These are phyloP conservation scores for Crotalus horridus DNA, from an alignment of 2,113 vertebrate species.

Conservation along the genomic window DNA sequence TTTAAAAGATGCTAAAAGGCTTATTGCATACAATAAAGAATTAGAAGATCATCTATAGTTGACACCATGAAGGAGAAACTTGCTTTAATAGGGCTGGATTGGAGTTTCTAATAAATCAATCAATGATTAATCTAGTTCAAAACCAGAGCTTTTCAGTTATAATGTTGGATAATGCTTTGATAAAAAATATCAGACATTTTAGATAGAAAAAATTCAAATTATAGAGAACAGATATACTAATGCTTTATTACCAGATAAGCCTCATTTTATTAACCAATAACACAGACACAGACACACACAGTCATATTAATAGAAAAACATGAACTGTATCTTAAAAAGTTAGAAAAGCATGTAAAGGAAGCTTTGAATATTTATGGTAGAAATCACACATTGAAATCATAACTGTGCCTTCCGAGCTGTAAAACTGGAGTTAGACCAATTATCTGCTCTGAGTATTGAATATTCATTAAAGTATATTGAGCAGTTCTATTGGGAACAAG, in stretches of 20 bases:
- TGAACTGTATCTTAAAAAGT: not conserved
- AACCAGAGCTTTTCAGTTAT: not conserved
- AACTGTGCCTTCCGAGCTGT: not conserved
- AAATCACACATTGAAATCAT: not conserved
- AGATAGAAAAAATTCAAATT: not conserved
- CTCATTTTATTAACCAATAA: not conserved
- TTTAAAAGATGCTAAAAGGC: not conserved
- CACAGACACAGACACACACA: not conserved
- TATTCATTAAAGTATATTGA: not conserved
- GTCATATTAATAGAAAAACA: not conserved
- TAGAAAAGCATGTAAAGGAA: not conserved
- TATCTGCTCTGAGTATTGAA: not conserved
- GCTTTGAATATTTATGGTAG: not conserved
- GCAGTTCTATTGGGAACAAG: not conserved
- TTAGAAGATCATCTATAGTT: not conserved
- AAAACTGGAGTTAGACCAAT: not conserved
- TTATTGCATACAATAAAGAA: not conserved
- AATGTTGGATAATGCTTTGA: not conserved
- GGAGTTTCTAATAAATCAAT: not conserved
- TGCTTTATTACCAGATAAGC: not conserved
- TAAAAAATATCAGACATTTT: not conserved
- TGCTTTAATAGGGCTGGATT: not conserved
- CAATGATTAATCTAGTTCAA: not conserved
- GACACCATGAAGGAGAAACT: not conserved
- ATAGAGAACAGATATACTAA: not conserved